Conservation (phyloP, 1,140 invertebrate genomes). For the Drosophila kepulauana region DNA sequence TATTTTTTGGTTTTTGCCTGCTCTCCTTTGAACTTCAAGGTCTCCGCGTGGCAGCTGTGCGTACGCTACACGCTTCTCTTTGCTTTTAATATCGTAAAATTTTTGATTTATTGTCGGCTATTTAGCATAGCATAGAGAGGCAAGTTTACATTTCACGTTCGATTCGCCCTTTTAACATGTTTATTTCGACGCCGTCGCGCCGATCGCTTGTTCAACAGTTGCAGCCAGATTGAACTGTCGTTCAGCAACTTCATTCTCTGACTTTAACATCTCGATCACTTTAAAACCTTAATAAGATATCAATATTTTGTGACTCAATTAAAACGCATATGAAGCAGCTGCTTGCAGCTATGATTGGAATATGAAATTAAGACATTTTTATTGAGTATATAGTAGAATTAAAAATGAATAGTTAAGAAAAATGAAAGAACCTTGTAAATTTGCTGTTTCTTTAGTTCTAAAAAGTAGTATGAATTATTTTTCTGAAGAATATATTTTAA, state of each 20-base stretch:
- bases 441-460: too few relatives aligned
- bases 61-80: slow-evolving; percentile 3
- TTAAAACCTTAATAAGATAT: slow-evolving; percentile 2
- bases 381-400: too few relatives aligned
- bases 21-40: slow-evolving; percentile 67
- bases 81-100: slow-evolving; percentile 42
- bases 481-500: too few relatives aligned
- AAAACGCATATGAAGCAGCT: background rate
- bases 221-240: slow-evolving; percentile 31
- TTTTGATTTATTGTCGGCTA: slow-evolving; percentile 49
- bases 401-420: too few relatives aligned
- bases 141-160: slow-evolving; percentile 13
- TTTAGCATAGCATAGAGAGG: slow-evolving; percentile 35
- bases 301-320: slow-evolving; percentile 16
- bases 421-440: too few relatives aligned
- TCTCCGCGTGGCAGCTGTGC: slow-evolving; percentile 33
- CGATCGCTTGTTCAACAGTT: background rate
- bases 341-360: too few relatives aligned
- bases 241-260: background rate
- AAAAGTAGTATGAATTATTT: too few relatives aligned
- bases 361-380: too few relatives aligned
- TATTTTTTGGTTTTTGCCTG: slow-evolving; percentile 36
- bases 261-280: slow-evolving; percentile 1
- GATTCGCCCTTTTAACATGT: slow-evolving; percentile 24
- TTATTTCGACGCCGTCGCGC: background rate